Evolutionary conservation across 2,113 vertebrate genomes (phyloP).

Genomic region (Genyomyrus donnyi): DNA sequence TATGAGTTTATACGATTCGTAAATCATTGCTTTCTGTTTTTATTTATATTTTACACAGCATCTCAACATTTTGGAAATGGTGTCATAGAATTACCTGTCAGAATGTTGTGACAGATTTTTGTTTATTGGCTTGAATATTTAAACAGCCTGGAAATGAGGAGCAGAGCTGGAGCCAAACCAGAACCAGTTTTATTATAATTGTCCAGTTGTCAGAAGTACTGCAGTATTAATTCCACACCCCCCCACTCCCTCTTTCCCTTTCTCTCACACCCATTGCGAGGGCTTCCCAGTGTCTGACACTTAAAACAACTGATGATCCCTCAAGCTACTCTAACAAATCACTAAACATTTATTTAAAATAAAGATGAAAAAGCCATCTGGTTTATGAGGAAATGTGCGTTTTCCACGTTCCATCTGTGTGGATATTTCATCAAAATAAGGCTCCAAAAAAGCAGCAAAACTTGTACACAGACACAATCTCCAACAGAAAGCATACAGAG

Average conservation of each 20-base stretch:
- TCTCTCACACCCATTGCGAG: background rate
- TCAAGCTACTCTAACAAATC: background rate
- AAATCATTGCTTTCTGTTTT: background rate
- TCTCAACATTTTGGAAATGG: background rate
- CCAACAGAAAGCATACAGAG: background rate
- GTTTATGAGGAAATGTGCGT: background rate
- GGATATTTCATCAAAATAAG: background rate
- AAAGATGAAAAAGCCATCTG: background rate
- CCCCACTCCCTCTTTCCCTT: background rate
- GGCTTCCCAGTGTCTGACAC: background rate
- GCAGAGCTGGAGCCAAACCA: background rate
- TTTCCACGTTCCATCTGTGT: background rate
- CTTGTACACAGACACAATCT: background rate
- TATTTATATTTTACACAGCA: background rate
- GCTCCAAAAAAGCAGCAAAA: background rate
- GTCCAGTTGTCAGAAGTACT: slow-evolving; percentile 34
- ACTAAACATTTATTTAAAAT: background rate
- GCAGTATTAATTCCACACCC: slow-evolving; percentile 4
- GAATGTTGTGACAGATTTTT: background rate
- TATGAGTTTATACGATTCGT: background rate
- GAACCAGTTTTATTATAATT: slow-evolving; percentile 24
- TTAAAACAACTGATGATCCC: background rate
- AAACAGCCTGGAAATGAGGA: slow-evolving; percentile 8
- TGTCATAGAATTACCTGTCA: background rate
- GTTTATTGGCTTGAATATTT: background rate